Conservation (phyloP, 2,888 invertebrate species). For the Chorisops tibialis region DNA sequence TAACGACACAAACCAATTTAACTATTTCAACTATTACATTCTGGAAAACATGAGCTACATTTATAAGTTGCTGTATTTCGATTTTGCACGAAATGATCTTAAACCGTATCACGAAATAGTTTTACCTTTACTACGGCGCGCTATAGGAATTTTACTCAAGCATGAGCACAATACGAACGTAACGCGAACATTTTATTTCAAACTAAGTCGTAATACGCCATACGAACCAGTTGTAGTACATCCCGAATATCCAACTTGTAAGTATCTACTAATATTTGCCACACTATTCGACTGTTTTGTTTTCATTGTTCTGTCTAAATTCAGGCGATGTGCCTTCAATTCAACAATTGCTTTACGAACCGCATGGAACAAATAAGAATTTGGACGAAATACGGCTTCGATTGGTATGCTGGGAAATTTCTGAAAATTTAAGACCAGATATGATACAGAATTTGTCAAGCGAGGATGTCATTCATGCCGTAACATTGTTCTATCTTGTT, state of each 20-base stretch:
- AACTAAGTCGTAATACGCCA: not conserved
- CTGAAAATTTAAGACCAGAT: not conserved
- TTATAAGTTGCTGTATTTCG: not conserved
- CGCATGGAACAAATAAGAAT: not conserved
- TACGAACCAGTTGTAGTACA: not conserved
- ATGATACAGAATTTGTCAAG: not conserved
- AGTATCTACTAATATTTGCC: too few relatives aligned
- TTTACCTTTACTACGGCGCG: constrained; percentile 5
- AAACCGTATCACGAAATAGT: constrained; percentile 1
- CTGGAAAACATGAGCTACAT: not conserved
- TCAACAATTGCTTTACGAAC: not conserved
- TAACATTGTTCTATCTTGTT: constrained; percentile 18
- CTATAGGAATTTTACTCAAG: constrained; percentile 15
- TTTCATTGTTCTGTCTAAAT: not conserved
- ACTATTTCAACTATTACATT: constrained; percentile 3
- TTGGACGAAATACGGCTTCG: constrained; percentile 19
- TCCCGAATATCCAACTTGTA: constrained; percentile 12
- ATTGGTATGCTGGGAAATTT: constrained; percentile 26
- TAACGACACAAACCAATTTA: not conserved
- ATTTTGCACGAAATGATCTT: constrained; percentile 3
- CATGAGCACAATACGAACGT: not conserved
- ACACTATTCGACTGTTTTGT: too few relatives aligned
- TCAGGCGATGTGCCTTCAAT: constrained; percentile 18
- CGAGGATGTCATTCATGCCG: not conserved
- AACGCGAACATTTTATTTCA: constrained; percentile 10